phyloP scores from a whole-genome alignment of 2,888 invertebrate genomes.

The Heliconius aoede region DNA sequence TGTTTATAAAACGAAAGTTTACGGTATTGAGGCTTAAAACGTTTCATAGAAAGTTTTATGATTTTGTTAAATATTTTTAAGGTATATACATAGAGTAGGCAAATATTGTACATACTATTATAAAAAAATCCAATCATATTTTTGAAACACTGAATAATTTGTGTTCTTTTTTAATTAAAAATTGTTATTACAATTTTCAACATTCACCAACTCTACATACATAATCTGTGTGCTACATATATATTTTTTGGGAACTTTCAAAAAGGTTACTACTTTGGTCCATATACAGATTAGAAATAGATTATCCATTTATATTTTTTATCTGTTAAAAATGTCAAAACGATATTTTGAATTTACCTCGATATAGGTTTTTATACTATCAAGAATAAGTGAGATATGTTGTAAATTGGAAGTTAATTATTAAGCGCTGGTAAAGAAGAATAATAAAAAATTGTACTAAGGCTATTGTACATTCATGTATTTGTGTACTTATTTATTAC shows the following conservation, averaged over 20 bases:
- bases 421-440: slow-evolving; percentile 28
- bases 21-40: slow-evolving; percentile 45
- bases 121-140: not conserved
- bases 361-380: slow-evolving; percentile 42
- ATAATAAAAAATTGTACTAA: not conserved
- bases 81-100: not conserved
- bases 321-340: slow-evolving; percentile 50
- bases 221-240: not conserved
- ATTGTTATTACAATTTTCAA: not conserved
- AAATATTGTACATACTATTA: not conserved
- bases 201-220: not conserved
- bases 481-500: slow-evolving; percentile 8
- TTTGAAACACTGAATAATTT: not conserved
- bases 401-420: slow-evolving; percentile 24
- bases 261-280: slow-evolving; percentile 36
- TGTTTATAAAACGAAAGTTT: slow-evolving; percentile 35
- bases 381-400: slow-evolving; percentile 44
- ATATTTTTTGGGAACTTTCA: slow-evolving; percentile 4
- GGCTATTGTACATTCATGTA: slow-evolving; percentile 8
- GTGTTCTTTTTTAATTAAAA: not conserved
- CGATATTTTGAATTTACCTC: slow-evolving; percentile 35
- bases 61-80: not conserved
- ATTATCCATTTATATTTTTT: slow-evolving; percentile 15
- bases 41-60: slow-evolving; percentile 7
- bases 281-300: slow-evolving; percentile 39